Evolutionary conservation across 2,113 vertebrate genomes (phyloP), one percentile per base, ranked within the genome.

Genomic region (Collichthys lucidus): DNA sequence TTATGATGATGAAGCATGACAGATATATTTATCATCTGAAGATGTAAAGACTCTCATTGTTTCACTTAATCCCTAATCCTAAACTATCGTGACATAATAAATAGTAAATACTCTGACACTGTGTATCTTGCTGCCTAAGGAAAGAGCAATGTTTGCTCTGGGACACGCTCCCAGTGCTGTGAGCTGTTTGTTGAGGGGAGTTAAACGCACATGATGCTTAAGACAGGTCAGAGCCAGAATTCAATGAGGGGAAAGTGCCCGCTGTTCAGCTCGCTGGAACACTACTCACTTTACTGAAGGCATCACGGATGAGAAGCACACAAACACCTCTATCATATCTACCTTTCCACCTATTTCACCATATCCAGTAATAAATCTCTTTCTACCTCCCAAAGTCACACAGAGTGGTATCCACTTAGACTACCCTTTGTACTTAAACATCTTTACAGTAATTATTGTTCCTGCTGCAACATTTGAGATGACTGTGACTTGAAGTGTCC

Each of bases 111-210:
- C 78, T 83, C 77, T 79, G 70, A 76, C 71, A 49, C 24, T 0
- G 22, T 50, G 11, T 44, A 61, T 64, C 66, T 60, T 59, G 64
- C 69, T 74, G 73, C 68, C 60, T 55, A 44, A 80, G 80, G 62
- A 72, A 80, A 73, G 72, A 84, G 85, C 35, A 77, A 17, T 84
- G 87, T 89, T 89, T 87, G 68, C 77, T 79, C 62, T 75, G 83
- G 76, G 79, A 86, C 67, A 24, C 1, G 22, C 82, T 84, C 52
- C 49, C 50, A 22, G 69, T 35, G 69, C 72, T 69, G 15, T 22
- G 62, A 73, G 79, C 64, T 79, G 85, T 82, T 90, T 79, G 76
- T 79, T 61, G 57, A 88, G 63, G 73, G 65, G 77, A 83, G 61
- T 40, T 84, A 26, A 77, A 76, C 2, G 9, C 52, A 74, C 11